phyloP scores from a whole-genome alignment of 2,888 invertebrate species.

The Oasisia sp. region DNA sequence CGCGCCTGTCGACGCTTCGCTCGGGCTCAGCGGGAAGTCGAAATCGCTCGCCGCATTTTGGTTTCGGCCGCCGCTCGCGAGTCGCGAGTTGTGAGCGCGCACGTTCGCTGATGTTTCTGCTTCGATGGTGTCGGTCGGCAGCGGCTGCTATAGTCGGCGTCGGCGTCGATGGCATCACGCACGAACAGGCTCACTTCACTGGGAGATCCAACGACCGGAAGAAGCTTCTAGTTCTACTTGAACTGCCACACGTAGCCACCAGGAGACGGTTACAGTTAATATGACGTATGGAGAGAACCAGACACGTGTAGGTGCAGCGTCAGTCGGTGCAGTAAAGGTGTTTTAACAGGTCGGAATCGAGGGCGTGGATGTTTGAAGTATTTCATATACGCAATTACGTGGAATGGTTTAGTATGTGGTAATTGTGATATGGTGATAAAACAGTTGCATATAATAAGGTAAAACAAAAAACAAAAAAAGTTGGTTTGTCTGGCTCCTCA shows the following conservation, averaged over 20 bases:
- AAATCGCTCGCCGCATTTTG: background rate
- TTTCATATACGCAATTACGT: too few relatives aligned
- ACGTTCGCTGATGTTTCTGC: background rate
- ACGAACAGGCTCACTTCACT: background rate
- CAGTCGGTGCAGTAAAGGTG: background rate
- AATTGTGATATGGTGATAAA: too few relatives aligned
- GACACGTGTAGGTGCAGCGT: background rate
- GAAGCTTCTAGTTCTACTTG: background rate
- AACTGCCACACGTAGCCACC: background rate
- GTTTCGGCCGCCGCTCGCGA: background rate
- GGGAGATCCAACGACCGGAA: background rate
- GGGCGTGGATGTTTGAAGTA: too few relatives aligned
- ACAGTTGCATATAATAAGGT: background rate
- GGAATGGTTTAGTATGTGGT: too few relatives aligned
- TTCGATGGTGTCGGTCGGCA: background rate
- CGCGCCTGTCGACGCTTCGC: background rate
- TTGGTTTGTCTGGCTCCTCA: background rate
- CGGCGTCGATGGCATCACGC: background rate
- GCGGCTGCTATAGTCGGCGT: background rate
- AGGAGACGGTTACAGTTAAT: background rate
- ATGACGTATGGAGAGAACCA: background rate
- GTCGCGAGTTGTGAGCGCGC: background rate
- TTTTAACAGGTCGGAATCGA: too few relatives aligned
- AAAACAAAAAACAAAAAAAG: background rate
- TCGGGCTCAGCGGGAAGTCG: background rate